Evolutionary conservation across 2,113 vertebrate genomes (phyloP), one percentile per base, ranked within the genome.

Genomic region (Papio anubis): DNA sequence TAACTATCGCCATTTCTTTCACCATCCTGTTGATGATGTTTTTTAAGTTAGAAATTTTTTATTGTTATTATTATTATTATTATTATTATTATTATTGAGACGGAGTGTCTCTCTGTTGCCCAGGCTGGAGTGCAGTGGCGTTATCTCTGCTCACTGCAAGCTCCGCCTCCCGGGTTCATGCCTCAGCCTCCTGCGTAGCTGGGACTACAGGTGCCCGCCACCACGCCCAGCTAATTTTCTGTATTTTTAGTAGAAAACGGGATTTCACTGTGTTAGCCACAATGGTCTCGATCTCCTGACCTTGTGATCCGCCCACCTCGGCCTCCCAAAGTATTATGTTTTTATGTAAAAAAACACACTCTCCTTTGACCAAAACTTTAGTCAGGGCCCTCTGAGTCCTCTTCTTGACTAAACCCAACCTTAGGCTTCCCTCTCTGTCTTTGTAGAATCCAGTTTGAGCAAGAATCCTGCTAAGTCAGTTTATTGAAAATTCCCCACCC

Each of bases 41-140:
- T 59, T 48, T 38, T 40, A 80, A 45, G 16, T 40, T 45, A 43
- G 43, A 14, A 93, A 75, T 52, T 80, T 52, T n/a, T 27, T 52
- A 40, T 57, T 16, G 2, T 57, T 57, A 57, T 57, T 57, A 6
- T 57, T 57, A 1, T 6, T 20, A 38, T 38, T 38, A 18, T 20
- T 57, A 18, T 55, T 17, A 55, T 55, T 55, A 14, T 55, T 55
- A 14, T 55, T 16, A 40, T 40, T 55, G 48, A 50, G 12, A 50
- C 0, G 12, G 48, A 50, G 48, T 50, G 0, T 50, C 48, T 0
- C 48, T 50, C 3, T 14, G 48, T 50, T 3, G 13, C 48, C 48
- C 48, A 50, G 48, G 48, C 48, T 50, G 48, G 48, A 50, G 48
- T 50, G 48, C 48, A 50, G 48, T 50, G 48, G 48, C 48, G 48